Conservation (phyloP, 2,113 vertebrate species). For the Tachysurus vachellii region DNA sequence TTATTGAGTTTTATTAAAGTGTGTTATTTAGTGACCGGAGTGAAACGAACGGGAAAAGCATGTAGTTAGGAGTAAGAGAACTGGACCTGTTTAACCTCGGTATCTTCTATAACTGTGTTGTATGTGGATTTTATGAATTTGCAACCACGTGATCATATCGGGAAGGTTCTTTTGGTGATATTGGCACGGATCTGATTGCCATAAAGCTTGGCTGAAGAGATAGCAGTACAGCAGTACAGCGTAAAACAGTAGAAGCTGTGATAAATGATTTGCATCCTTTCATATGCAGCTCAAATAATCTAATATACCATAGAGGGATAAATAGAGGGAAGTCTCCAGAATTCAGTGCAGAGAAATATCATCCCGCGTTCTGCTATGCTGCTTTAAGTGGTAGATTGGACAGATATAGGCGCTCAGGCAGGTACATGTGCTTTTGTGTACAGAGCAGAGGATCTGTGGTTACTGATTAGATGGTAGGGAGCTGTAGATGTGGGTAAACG, state of each 20-base stretch:
- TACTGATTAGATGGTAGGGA: constrained; percentile 40
- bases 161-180: neutral
- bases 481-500: constrained; percentile 36
- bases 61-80: neutral
- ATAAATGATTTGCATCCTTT: neutral
- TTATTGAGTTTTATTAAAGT: neutral
- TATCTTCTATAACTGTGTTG: neutral
- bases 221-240: neutral
- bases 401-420: constrained; percentile 35
- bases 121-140: neutral
- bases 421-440: constrained; percentile 26
- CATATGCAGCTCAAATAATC: constrained; percentile 1
- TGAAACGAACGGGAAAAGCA: neutral
- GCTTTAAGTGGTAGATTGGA: constrained; percentile 14
- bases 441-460: constrained; percentile 8
- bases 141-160: neutral
- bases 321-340: neutral
- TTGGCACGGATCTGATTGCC: neutral
- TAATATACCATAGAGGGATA: neutral
- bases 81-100: neutral
- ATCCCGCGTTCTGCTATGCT: constrained; percentile 17
- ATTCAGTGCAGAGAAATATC: constrained; percentile 28
- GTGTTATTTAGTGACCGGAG: no score
- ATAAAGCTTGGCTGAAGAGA: neutral
- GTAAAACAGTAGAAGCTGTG: neutral